Conservation (phyloP, 1,140 invertebrate species). For the Pseudomyrmex flavicornis region DNA sequence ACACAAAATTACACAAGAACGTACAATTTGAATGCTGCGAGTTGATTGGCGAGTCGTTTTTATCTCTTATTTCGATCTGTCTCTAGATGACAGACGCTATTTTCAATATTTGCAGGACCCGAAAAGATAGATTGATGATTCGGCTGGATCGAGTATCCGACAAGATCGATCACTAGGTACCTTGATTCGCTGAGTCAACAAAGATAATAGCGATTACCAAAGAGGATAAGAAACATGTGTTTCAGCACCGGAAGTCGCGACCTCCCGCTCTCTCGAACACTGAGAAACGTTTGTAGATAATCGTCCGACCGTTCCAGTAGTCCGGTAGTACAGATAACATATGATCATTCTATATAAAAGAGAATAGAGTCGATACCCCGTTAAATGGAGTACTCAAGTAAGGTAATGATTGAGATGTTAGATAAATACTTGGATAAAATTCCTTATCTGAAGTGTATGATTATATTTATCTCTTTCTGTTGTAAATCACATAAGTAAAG, state of each 20-base stretch:
- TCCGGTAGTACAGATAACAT: conserved; percentile 52
- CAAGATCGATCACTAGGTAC: conserved; percentile 51
- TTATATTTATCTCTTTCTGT: background rate
- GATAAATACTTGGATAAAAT: background rate
- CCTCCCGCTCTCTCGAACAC: conserved; percentile 56
- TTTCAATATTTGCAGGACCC: conserved; percentile 41
- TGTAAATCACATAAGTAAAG: background rate
- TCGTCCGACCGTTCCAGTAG: conserved; percentile 63
- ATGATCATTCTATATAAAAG: background rate
- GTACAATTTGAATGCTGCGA: conserved; percentile 2
- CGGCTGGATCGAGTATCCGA: conserved; percentile 34
- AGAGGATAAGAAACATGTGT: conserved; percentile 19
- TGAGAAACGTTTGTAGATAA: conserved; percentile 60
- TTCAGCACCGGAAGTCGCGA: conserved; percentile 71
- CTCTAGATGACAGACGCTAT: conserved; percentile 48
- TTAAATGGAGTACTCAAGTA: background rate
- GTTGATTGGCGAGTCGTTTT: conserved; percentile 10
- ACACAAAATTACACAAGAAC: background rate
- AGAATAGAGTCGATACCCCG: background rate
- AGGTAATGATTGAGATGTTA: no score
- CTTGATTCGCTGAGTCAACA: conserved; percentile 73
- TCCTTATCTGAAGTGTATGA: background rate
- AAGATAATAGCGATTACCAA: conserved; percentile 71
- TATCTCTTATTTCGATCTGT: conserved; percentile 25
- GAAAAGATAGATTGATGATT: conserved; percentile 55